Base-by-base conservation (phyloP, 92 coral and sea anemone genomes). In the Nematostella vectensis region DNA sequence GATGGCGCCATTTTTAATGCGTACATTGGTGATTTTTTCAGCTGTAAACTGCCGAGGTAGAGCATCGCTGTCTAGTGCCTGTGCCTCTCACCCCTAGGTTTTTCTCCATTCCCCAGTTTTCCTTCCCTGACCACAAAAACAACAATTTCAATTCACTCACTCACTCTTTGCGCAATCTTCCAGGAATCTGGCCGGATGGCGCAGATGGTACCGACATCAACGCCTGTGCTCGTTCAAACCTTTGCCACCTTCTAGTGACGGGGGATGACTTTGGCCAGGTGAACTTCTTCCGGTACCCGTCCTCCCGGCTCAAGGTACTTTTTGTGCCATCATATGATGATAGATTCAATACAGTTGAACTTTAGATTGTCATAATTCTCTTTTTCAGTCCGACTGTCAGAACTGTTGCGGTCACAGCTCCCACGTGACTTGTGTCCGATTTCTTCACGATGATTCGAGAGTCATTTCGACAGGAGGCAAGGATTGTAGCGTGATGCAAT, bases 131-230 rank as follows among this genome's bases (percentile, higher is more conserved):
- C n/a, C n/a, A n/a, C n/a, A n/a, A n/a, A n/a, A n/a, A n/a, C n/a
- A n/a, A n/a, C n/a, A n/a, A n/a, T n/a, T n/a, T n/a, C n/a, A n/a
- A n/a, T n/a, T n/a, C n/a, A n/a, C n/a, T n/a, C n/a, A n/a, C n/a
- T n/a, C n/a, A n/a, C n/a, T n/a, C n/a, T n/a, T n/a, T n/a, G n/a
- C n/a, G n/a, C n/a, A n/a, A n/a, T n/a, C n/a, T n/a, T 25, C 2
- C 68, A 83, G 91, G 91, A 37, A 83, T 83, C 13, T 83, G 91
- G 91, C 91, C 91, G 0, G 91, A 83, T 47, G 91, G 91, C 6
- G 91, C 91, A n/a, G 91, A 83, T 40, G 91, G 85, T 17, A 83
- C 91, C 0, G 91, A 83, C 18, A 83, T 83, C 23, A 83, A 83
- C 61, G 79, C 91, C 6, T 83, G 85, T 22, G 65, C 68, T 28